Conservation (phyloP, 2,113 vertebrate genomes). For the Miniopterus natalensis region DNA sequence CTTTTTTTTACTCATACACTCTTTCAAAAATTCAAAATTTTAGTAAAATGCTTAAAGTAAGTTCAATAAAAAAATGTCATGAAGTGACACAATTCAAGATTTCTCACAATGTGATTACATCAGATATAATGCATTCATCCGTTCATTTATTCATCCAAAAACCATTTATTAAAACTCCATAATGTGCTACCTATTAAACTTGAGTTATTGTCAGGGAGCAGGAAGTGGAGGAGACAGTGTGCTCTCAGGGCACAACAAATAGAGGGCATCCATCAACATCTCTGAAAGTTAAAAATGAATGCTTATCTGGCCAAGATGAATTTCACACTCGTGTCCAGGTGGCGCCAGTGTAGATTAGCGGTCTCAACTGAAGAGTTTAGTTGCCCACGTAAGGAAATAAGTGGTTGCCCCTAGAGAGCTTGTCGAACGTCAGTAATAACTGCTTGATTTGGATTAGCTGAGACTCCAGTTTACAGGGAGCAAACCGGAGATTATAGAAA, state of each 20-base stretch:
- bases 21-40: not conserved
- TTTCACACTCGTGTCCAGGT: not conserved
- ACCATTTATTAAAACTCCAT: not conserved
- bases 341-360: not conserved
- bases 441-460: not conserved
- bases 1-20: not conserved
- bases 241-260: not conserved
- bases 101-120: not conserved
- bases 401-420: not conserved
- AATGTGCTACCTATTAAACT: not conserved
- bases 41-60: not conserved
- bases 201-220: not conserved
- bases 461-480: not conserved
- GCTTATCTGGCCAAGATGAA: not conserved
- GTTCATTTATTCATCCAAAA: not conserved
- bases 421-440: not conserved
- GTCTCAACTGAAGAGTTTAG: not conserved
- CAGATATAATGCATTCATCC: not conserved
- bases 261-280: accelerated
- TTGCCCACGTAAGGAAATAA: not conserved
- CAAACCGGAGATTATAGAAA: not conserved
- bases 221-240: accelerated
- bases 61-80: not conserved
- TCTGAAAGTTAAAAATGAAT: not conserved
- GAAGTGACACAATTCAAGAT: not conserved